These are phyloP conservation scores for Drosophila miranda DNA, from an alignment of 1,140 invertebrate genomes.

Conservation along the genomic window DNA sequence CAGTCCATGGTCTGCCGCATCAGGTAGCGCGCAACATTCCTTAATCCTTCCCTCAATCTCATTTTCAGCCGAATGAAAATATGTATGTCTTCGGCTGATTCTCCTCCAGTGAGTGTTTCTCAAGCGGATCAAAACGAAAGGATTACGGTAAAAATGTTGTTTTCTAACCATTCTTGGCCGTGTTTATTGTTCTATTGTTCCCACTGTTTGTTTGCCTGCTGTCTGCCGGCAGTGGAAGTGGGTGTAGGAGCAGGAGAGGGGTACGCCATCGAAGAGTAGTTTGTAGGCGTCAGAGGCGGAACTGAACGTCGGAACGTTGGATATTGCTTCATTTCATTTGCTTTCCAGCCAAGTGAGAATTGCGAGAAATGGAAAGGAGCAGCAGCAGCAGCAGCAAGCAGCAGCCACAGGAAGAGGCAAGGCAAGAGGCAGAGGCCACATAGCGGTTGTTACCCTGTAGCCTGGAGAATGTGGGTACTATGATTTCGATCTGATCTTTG, in stretches of 20 bases:
- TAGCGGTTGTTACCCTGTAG: slow-evolving; percentile 60
- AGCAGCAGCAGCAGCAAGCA: slow-evolving; percentile 24
- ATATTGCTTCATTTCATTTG: slow-evolving; percentile 67
- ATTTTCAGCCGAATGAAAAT: slow-evolving; percentile 77
- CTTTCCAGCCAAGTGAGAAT: slow-evolving; percentile 51
- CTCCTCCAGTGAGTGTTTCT: slow-evolving; percentile 39
- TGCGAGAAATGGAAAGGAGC: slow-evolving; percentile 75
- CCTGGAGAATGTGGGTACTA: background rate
- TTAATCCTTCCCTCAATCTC: slow-evolving; percentile 76
- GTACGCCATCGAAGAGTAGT: background rate
- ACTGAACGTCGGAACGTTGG: slow-evolving; percentile 48
- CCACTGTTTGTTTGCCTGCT: slow-evolving; percentile 43
- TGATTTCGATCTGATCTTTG: slow-evolving; percentile 11
- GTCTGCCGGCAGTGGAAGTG: slow-evolving; percentile 5
- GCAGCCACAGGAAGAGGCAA: slow-evolving; percentile 1
- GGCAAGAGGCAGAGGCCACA: slow-evolving; percentile 25
- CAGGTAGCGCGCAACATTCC: slow-evolving; percentile 43
- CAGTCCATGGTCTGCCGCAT: background rate
- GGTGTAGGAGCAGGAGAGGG: slow-evolving; percentile 8
- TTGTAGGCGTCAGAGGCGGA: slow-evolving; percentile 65
- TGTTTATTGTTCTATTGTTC: slow-evolving; percentile 57
- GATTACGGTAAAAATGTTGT: slow-evolving; percentile 78
- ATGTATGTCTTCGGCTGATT: slow-evolving; percentile 29
- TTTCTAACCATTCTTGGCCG: slow-evolving; percentile 36
- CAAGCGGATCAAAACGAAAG: slow-evolving; percentile 80